Base-by-base conservation (phyloP, 37 sponge, comb jelly and placozoan genomes). In the Geodia barretti region DNA sequence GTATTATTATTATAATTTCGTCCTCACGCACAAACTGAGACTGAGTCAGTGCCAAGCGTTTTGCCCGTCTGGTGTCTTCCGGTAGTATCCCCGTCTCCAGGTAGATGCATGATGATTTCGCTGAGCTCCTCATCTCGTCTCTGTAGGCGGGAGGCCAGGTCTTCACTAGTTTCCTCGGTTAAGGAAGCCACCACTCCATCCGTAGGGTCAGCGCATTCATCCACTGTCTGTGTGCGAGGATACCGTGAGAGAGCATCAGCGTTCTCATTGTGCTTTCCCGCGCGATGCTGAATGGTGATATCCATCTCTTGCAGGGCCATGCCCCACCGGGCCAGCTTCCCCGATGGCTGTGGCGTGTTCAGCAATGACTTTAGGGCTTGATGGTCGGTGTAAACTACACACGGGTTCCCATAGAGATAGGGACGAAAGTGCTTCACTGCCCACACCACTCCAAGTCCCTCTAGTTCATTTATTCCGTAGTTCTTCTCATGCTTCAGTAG, bases 251-350 rank as follows among this genome's bases (percentile, higher is more conserved):
- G 42, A 1, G 84, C 86, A 61, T 84, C 86, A 25, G 82, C 91
- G 9, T 85, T 81, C 67, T 5, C 61, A 58, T 90, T 90, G 7
- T 43, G 39, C 28, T 62, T 39, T 26, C 91, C 91, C 29, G 91
- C 64, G 4, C 72, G 73, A 31, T 85, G 65, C n/a, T n/a, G n/a
- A n/a, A n/a, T n/a, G n/a, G n/a, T n/a, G n/a, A n/a, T n/a, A n/a
- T 1, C 76, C 4, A 71, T 86, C 71, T 81, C 85, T 34, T 86
- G 86, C n/a, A 90, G 29, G 30, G 75, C 76, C 82, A 86, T 31
- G 1, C 84, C 91, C 91, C 91, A 90, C 35, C 91, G 75, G 5
- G 90, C 90, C 1, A 88, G 41, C 68, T 88, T 88, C 26, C 79
- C 89, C 28, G 89, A 88, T 24, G 89, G 89, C 1, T 88, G 89